Evolutionary conservation across 2,888 invertebrate genomes (phyloP), one percentile per base, ranked within the genome.

Genomic region (Dromius quadrimaculatus): DNA sequence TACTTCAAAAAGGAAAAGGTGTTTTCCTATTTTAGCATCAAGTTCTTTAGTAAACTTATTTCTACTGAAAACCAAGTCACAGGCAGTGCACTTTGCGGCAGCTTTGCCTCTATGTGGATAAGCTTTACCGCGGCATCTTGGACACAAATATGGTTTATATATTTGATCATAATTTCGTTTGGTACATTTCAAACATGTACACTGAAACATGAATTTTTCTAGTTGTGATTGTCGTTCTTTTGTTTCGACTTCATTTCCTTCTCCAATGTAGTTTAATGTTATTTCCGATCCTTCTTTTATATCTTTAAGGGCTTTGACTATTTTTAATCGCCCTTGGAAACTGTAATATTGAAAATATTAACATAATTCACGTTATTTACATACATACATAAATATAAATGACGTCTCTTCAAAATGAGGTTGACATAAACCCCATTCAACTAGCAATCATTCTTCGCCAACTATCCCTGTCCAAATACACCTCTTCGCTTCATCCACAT

Each of bases 251-350:
- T n/a, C 23, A 3, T 47, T 19, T 13, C 23, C 47, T 3, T 28
- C 28, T 47, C 20, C 28, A 2, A 63, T 1, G 13, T 63, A 63
- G 28, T 17, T 22, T 15, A 63, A 9, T 5, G 63, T 63, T 23
- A 63, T 45, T 32, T 63, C 63, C 1, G 63, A 28, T n/a, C 45
- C 63, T 17, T 45, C 9, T 15, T 23, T 11, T 9, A 63, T 32
- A 32, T 63, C 45, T 15, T 17, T 32, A 4, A 45, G 9, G 9
- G 63, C 63, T 28, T 28, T 23, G 2, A 63, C 34, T 43, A 63
- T n/a, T 63, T 45, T 63, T 9, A 61, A n/a, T 1, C 17, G 28
- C 17, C n/a, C n/a, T n/a, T 57, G 15, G 17, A 23, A 50, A 34
- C 36, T 34, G 11, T 11, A 62, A 62, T 22, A n/a, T 1, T 23